Evolutionary conservation across 2,113 vertebrate species (phyloP).

Genomic region (Spilogale gracilis): DNA sequence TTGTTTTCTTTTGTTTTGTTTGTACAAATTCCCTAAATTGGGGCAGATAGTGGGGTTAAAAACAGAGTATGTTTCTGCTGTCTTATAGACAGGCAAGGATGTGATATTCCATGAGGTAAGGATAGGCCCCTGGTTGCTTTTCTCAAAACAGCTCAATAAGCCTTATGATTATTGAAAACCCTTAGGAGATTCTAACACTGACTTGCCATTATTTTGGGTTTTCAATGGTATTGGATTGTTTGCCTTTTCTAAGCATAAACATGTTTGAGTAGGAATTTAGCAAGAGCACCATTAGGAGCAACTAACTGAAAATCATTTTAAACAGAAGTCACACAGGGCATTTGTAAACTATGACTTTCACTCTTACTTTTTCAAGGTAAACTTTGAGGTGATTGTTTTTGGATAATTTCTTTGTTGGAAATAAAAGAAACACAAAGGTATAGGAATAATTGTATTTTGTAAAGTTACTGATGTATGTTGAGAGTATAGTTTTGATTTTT

Average conservation of each 20-base stretch:
- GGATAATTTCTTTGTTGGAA: slow-evolving; percentile 68
- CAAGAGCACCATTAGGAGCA: background rate
- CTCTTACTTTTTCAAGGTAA: slow-evolving; percentile 42
- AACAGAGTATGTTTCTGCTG: background rate
- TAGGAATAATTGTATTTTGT: slow-evolving; percentile 63
- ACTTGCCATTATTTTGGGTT: background rate
- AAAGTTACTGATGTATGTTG: slow-evolving; percentile 41
- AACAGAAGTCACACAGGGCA: background rate
- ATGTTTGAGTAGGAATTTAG: background rate
- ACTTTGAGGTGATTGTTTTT: background rate
- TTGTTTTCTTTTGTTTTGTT: background rate
- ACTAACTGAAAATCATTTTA: background rate
- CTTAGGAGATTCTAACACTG: background rate
- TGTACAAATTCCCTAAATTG: background rate
- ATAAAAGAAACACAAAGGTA: slow-evolving; percentile 72
- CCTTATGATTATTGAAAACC: background rate
- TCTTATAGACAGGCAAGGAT: background rate
- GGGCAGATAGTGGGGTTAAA: background rate
- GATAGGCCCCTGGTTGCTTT: background rate
- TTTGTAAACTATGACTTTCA: background rate
- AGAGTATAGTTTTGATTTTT: slow-evolving; percentile 60
- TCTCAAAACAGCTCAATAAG: background rate
- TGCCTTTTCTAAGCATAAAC: background rate
- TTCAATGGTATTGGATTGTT: background rate
- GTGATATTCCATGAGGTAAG: background rate